A percentile compares a stretch with the other conserved stretches of the same genome.
Conservation (phyloP, 2,888 invertebrate genomes). For the Eurois occulta region DNA sequence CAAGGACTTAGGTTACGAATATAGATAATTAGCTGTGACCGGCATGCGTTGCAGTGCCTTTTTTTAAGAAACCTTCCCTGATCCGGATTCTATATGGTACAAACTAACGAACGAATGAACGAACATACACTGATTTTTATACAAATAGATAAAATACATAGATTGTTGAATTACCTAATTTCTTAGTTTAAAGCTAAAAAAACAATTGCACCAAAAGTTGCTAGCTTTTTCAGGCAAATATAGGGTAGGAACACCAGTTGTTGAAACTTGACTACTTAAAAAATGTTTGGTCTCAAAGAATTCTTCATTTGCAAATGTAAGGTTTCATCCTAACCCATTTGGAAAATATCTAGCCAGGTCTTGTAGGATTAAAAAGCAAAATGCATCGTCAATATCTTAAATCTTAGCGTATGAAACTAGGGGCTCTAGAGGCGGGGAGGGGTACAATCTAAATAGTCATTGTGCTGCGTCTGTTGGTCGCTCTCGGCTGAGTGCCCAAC, state of each 20-base stretch:
- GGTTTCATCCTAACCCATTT: not conserved
- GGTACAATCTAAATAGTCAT: constrained; percentile 68
- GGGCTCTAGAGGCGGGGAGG: constrained; percentile 34
- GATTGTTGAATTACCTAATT: constrained; percentile 12
- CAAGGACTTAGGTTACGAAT: not conserved
- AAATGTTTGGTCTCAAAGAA: not conserved
- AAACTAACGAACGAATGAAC: not conserved
- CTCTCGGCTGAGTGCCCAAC: constrained; percentile 52
- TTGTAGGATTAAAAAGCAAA: constrained; percentile 37
- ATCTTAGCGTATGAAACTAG: constrained; percentile 46
- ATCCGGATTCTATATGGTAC: not conserved
- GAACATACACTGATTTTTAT: not conserved
- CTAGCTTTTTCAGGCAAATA: constrained; percentile 11
- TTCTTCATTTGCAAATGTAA: not conserved
- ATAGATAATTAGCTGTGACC: not conserved
- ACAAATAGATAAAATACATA: not conserved
- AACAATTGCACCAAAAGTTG: constrained; percentile 16
- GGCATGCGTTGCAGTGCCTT: not conserved
- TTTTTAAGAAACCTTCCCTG: not conserved
- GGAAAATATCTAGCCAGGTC: not conserved
- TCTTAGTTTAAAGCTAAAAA: constrained; percentile 11
- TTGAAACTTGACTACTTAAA: not conserved
- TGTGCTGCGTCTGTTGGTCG: constrained; percentile 62
- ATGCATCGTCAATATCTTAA: constrained; percentile 46
- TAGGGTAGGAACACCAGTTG: constrained; percentile 27